These are phyloP conservation scores for Lutraria lutraria DNA, from an alignment of 2,888 invertebrate genomes.

Conservation along the genomic window DNA sequence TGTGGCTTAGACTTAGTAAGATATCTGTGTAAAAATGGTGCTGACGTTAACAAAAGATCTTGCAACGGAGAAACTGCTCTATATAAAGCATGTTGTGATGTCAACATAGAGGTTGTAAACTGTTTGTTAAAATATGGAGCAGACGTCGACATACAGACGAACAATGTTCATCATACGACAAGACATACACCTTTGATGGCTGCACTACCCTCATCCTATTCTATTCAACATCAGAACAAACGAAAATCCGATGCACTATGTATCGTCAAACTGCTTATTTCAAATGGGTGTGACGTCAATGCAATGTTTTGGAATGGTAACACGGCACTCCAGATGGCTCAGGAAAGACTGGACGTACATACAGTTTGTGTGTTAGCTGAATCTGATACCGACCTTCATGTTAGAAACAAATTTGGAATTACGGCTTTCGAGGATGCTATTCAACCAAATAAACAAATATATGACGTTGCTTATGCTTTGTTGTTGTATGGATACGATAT, in stretches of 20 bases:
- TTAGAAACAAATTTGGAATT: constrained; percentile 52
- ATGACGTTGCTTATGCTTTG: constrained; percentile 63
- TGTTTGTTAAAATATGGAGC: constrained; percentile 53
- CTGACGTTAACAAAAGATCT: constrained; percentile 60
- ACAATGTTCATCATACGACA: constrained; percentile 33
- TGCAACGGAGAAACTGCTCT: constrained; percentile 65
- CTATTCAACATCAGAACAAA: constrained; percentile 44
- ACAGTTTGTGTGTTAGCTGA: constrained; percentile 53
- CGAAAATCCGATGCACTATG: constrained; percentile 60
- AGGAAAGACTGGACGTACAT: constrained; percentile 57
- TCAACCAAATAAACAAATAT: constrained; percentile 34
- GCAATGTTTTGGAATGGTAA: constrained; percentile 53
- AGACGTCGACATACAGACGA: constrained; percentile 57
- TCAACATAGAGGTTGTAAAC: constrained; percentile 41
- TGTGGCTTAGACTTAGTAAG: constrained; percentile 52
- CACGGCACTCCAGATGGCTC: constrained; percentile 68
- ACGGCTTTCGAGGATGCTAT: constrained; percentile 67
- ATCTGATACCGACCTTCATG: constrained; percentile 62
- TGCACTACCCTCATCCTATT: constrained; percentile 64
- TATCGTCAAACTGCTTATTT: constrained; percentile 60
- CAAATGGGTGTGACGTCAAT: constrained; percentile 64
- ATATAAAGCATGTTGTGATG: constrained; percentile 65
- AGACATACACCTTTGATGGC: constrained; percentile 67
- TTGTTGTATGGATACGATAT: constrained; percentile 67
- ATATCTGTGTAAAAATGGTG: constrained; percentile 66